Percentiles rank a stretch among this genome's conserved stretches.
These are phyloP conservation scores for Semaprochilodus insignis DNA, from an alignment of 2,797 vertebrate genomes.

Conservation along the genomic window DNA sequence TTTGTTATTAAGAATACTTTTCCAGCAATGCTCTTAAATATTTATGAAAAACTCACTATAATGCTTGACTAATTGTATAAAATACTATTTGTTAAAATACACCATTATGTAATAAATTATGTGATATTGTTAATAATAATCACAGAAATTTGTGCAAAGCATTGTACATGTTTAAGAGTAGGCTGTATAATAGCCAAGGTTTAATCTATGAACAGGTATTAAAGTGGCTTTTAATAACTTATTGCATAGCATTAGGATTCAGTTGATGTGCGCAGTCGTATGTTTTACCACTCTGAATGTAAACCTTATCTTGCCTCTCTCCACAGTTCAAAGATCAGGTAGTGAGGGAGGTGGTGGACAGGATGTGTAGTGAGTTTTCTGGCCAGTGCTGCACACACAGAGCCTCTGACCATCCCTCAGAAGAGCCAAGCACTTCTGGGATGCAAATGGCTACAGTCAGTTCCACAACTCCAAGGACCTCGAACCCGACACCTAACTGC, in stretches of 20 bases:
- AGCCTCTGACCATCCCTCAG: constrained; percentile 71
- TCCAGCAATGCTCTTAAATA: no score
- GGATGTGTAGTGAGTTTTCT: constrained; percentile 90
- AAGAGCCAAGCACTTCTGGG: constrained; percentile 67
- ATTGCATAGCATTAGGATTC: not conserved
- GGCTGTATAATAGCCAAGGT: not conserved
- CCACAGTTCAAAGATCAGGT: constrained; percentile 94
- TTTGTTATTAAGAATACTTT: not conserved
- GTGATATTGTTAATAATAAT: not conserved
- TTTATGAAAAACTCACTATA: not conserved
- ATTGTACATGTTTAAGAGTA: not conserved
- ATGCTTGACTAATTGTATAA: not conserved
- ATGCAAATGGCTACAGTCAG: constrained; percentile 66
- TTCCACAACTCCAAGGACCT: constrained; percentile 71
- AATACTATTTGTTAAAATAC: not conserved
- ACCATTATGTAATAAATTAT: not conserved
- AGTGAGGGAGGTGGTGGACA: constrained; percentile 94
- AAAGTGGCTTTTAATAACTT: not conserved
- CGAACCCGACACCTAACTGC: constrained; percentile 89
- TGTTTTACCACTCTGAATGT: not conserved
- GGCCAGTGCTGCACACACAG: constrained; percentile 87
- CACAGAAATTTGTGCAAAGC: not conserved
- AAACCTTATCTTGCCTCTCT: not conserved
- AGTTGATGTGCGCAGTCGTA: not conserved
- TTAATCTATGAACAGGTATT: not conserved